Percentiles rank a stretch among this genome's conserved stretches.
Conservation (phyloP, 2,888 invertebrate species). For the Cerastis leucographa region DNA sequence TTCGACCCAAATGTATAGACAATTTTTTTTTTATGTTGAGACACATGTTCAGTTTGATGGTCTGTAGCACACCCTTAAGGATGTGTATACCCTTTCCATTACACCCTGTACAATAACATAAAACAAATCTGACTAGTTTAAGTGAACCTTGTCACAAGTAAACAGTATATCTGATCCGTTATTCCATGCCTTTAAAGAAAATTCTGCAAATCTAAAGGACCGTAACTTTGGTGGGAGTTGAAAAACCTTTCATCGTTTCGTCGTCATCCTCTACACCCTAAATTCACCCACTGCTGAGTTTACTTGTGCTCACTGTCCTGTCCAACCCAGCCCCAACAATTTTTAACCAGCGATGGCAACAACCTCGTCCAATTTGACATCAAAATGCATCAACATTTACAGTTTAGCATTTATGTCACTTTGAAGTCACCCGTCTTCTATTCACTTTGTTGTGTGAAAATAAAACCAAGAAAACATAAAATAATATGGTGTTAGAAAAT, state of each 20-base stretch:
- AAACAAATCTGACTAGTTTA: background rate
- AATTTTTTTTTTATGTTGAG: no score
- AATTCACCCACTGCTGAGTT: background rate
- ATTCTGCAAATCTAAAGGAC: background rate
- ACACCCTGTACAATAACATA: no score
- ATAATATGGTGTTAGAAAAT: slow-evolving; percentile 10
- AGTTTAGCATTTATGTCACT: background rate
- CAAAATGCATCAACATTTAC: background rate
- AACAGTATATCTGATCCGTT: no score
- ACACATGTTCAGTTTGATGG: no score
- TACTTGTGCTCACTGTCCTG: background rate
- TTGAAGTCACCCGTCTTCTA: background rate
- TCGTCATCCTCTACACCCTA: background rate
- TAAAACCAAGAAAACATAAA: background rate
- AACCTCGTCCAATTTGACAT: background rate
- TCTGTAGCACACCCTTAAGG: no score
- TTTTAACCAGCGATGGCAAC: background rate
- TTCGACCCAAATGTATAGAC: no score
- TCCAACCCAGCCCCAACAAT: background rate
- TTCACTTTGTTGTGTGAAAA: slow-evolving; percentile 10
- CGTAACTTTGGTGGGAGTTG: background rate
- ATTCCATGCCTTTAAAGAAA: background rate
- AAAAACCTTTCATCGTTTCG: background rate
- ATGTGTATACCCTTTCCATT: no score
- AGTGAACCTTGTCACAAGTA: background rate